Base-by-base conservation (phyloP, 2,113 vertebrate genomes). In the Petromus typicus region DNA sequence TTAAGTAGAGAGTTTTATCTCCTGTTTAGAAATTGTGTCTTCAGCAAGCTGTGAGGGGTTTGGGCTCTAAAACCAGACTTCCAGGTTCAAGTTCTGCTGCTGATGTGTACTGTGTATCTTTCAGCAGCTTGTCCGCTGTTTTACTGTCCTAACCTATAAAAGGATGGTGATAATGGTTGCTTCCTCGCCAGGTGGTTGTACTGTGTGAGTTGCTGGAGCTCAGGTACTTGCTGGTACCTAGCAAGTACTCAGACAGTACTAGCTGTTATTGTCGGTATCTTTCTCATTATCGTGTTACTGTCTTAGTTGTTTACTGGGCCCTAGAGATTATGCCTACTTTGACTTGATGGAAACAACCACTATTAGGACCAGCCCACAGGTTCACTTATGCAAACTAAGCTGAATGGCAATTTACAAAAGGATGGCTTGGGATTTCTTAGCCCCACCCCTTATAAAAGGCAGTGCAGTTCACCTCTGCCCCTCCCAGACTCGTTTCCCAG, bases 391-490 rank as follows among this genome's bases (percentile, higher is more conserved):
- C 92, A 94, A 89, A 90, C 51, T 86, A 57, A 37, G 87, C 75
- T 27, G 23, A 76, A n/a, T 34, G 87, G 67, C 91, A 37, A 10
- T 40, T 6, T 45, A 32, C 40, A 57, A 27, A 63, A 89, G 69
- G 16, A 75, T 90, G 73, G 81, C 75, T n/a, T 93, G 92, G 73
- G 75, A 89, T 57, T 84, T 85, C 73, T 40, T 92, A 92, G 83
- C 82, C 78, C 96, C 90, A 6, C 97, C 97, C 95, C 94, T 73
- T 91, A 61, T 82, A 73, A 91, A 82, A 91, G 82, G 43, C 94
- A 51, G 51, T 59, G 84, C 37, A 67, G 93, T 86, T 89, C 84
- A 66, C n/a, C 37, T 59, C 16, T 32, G 82, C 40, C 89, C 88
- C 89, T 87, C 92, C 96, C 94, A n/a, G 64, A 76, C 92, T 91